Conservation (phyloP, 2,888 invertebrate species). For the Biston stratarius region DNA sequence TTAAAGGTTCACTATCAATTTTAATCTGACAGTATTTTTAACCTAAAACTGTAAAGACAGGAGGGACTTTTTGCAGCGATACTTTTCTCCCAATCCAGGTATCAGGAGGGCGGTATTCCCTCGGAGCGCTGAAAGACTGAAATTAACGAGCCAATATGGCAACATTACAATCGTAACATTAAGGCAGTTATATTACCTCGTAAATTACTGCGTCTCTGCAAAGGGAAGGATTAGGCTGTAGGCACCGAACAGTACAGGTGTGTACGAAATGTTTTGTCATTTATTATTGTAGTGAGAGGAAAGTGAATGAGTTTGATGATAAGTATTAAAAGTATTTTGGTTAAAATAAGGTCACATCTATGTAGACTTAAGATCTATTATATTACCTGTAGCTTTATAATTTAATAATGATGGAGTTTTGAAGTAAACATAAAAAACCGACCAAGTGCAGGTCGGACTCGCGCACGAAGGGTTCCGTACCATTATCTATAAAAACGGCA, state of each 20-base stretch:
- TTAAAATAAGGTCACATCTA: too few relatives aligned
- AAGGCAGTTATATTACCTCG: slow-evolving; percentile 65
- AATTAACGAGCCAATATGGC: slow-evolving; percentile 46
- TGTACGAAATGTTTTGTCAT: background rate
- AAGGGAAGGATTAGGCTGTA: slow-evolving; percentile 49
- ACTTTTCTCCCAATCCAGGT: slow-evolving; percentile 35
- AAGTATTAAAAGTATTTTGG: too few relatives aligned
- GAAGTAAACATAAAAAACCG: too few relatives aligned
- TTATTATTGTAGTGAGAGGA: background rate
- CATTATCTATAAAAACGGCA: too few relatives aligned
- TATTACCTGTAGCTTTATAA: too few relatives aligned
- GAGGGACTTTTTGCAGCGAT: background rate
- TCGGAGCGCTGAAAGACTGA: slow-evolving; percentile 44
- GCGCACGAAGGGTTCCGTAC: too few relatives aligned
- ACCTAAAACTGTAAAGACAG: background rate
- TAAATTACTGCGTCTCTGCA: slow-evolving; percentile 61
- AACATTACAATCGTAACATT: slow-evolving; percentile 53
- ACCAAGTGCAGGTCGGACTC: too few relatives aligned
- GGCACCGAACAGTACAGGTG: slow-evolving; percentile 6
- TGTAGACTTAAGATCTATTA: too few relatives aligned
- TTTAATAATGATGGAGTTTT: too few relatives aligned
- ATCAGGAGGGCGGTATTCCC: slow-evolving; percentile 46
- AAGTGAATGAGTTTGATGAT: too few relatives aligned
- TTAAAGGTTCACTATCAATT: too few relatives aligned
- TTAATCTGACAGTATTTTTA: background rate